phyloP scores from a whole-genome alignment of 2,113 vertebrate genomes.

The Anoplopoma fimbria region DNA sequence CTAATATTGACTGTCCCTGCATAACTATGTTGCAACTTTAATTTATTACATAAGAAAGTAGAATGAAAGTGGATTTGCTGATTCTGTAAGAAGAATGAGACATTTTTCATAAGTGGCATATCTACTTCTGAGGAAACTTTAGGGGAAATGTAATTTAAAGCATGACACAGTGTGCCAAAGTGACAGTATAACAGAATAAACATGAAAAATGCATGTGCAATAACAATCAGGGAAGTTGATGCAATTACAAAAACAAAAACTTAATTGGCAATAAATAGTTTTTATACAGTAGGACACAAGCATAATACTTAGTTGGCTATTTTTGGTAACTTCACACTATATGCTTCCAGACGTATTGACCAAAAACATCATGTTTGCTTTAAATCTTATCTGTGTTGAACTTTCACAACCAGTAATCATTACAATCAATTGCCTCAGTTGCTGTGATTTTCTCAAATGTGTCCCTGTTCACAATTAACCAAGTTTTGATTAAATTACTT shows the following conservation, averaged over 20 bases:
- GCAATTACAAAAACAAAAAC: background rate
- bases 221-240: background rate
- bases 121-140: background rate
- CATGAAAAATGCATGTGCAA: background rate
- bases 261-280: background rate
- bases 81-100: background rate
- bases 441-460: too few species aligned
- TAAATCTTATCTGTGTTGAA: background rate
- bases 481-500: too few species aligned
- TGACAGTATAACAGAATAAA: background rate
- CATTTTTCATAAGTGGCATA: too few species aligned
- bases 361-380: background rate
- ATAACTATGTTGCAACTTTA: background rate
- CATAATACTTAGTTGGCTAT: background rate
- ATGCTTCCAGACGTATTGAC: background rate
- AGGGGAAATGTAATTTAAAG: background rate
- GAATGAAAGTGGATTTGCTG: background rate
- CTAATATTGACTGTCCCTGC: background rate
- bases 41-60: background rate
- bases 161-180: background rate
- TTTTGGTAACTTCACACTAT: background rate
- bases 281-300: background rate
- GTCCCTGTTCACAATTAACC: too few species aligned
- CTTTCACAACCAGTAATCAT: background rate
- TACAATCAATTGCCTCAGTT: background rate